Evolutionary conservation across 1,140 invertebrate genomes (phyloP).

Genomic region (Tetragonula clypearis): DNA sequence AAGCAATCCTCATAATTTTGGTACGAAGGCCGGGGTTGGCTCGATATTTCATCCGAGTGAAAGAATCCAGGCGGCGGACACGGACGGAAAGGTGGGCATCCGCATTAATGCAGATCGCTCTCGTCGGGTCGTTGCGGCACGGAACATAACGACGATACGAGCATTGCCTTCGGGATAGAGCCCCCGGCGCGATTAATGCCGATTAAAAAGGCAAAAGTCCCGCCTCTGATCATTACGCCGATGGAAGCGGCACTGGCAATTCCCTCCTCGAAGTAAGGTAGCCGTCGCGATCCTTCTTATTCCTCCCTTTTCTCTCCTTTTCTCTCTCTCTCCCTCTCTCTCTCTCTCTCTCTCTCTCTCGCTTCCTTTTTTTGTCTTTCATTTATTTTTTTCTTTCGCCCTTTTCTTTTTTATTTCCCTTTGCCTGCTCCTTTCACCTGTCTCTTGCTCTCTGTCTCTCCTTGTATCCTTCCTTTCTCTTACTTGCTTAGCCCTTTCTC

Average conservation of each 20-base stretch:
- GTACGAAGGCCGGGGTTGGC: background rate
- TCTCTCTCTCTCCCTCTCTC: constrained; percentile 53
- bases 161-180: constrained; percentile 41
- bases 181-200: constrained; percentile 75
- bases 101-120: constrained; percentile 56
- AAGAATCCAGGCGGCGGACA: constrained; percentile 26
- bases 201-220: constrained; percentile 76
- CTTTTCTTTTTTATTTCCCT: constrained; percentile 47
- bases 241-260: constrained; percentile 64
- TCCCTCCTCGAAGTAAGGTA: constrained; percentile 75
- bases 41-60: constrained; percentile 40
- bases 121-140: constrained; percentile 45
- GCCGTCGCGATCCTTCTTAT: constrained; percentile 61
- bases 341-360: constrained; percentile 55
- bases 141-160: constrained; percentile 50
- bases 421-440: constrained; percentile 39
- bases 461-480: constrained; percentile 45
- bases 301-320: constrained; percentile 55
- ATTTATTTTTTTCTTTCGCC: constrained; percentile 22
- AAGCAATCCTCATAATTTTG: constrained; percentile 37
- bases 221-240: constrained; percentile 71
- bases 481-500: constrained; percentile 41
- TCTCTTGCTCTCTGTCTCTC: constrained; percentile 43
- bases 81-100: constrained; percentile 41
- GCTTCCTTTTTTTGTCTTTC: constrained; percentile 56